Conservation (phyloP, 2,113 vertebrate genomes). For the Salvelinus sp. region DNA sequence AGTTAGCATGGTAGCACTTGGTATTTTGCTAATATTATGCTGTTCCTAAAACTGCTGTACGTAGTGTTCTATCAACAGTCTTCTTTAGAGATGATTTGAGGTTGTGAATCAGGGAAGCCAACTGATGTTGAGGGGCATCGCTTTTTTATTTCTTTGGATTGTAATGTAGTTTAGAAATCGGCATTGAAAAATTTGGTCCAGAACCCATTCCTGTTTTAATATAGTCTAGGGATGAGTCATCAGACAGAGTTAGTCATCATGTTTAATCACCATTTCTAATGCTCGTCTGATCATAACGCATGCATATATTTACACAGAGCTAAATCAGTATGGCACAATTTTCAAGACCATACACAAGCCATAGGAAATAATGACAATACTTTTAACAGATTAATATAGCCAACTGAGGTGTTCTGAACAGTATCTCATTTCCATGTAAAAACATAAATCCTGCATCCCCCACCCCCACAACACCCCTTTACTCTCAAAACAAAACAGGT, state of each 20-base stretch:
- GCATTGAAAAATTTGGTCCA: conserved; percentile 35
- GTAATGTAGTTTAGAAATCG: conserved; percentile 23
- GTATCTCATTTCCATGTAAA: conserved; percentile 10
- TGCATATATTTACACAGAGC: conserved; percentile 28
- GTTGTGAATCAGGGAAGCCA: conserved; percentile 51
- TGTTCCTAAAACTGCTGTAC: conserved; percentile 44
- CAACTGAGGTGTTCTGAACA: conserved; percentile 37
- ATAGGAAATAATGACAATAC: conserved; percentile 22
- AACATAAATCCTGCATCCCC: conserved; percentile 31
- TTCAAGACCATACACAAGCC: conserved; percentile 34
- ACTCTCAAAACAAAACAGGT: conserved; percentile 35
- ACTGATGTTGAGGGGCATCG: conserved; percentile 49
- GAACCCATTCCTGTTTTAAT: conserved; percentile 51
- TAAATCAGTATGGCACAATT: conserved; percentile 20
- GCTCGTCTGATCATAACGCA: no score
- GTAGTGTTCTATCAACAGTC: conserved; percentile 46
- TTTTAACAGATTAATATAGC: not conserved
- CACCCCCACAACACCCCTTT: conserved; percentile 29
- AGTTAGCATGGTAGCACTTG: conserved; percentile 59
- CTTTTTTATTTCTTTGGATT: conserved; percentile 53
- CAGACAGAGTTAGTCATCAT: not conserved
- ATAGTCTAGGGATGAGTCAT: conserved; percentile 62
- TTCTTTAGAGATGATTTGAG: conserved; percentile 10
- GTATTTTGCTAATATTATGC: conserved; percentile 48
- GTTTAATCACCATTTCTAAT: no score